Percentiles rank a stretch among this genome's conserved stretches.
phyloP scores from a whole-genome alignment of 2,888 invertebrate genomes.

The Macrosoma leucophasiata region DNA sequence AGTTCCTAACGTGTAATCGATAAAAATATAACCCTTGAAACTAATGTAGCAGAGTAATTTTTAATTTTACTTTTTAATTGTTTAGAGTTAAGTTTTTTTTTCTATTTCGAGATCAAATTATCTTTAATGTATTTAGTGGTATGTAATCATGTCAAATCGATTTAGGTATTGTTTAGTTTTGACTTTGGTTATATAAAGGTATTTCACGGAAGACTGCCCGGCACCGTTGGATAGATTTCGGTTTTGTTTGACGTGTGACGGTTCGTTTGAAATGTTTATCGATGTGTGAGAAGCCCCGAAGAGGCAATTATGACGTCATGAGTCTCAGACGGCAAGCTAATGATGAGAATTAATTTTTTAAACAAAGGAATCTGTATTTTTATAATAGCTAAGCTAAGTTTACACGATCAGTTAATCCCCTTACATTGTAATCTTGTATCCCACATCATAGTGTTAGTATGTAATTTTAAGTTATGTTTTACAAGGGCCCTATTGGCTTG shows the following conservation, averaged over 20 bases:
- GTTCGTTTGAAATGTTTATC: no score
- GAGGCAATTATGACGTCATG: slow-evolving; percentile 57
- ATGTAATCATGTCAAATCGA: slow-evolving; percentile 38
- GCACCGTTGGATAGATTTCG: slow-evolving; percentile 44
- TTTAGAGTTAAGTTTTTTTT: slow-evolving; percentile 44
- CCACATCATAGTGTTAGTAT: slow-evolving; percentile 30
- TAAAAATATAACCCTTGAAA: slow-evolving; percentile 65
- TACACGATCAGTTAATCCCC: slow-evolving; percentile 41
- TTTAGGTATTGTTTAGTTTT: slow-evolving; percentile 36
- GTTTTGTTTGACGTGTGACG: slow-evolving; percentile 20
- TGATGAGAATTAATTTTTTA: slow-evolving; percentile 63
- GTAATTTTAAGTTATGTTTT: slow-evolving; percentile 38
- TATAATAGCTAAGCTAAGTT: slow-evolving; percentile 65
- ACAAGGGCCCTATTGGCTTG: slow-evolving; percentile 45
- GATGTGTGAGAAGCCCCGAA: slow-evolving; percentile 42
- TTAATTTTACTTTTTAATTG: slow-evolving; percentile 42
- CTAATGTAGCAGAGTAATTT: slow-evolving; percentile 55
- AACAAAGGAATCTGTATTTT: slow-evolving; percentile 71
- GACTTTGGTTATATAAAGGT: slow-evolving; percentile 46
- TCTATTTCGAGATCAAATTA: slow-evolving; percentile 52
- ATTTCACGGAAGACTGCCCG: slow-evolving; percentile 68
- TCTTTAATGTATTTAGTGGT: slow-evolving; percentile 47
- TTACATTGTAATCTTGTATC: slow-evolving; percentile 42
- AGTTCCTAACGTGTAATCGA: slow-evolving; percentile 72
- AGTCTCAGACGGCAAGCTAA: slow-evolving; percentile 69